Evolutionary conservation across 2,113 vertebrate genomes (phyloP), one percentile per base, ranked within the genome.

Genomic region (Aythya baeri): DNA sequence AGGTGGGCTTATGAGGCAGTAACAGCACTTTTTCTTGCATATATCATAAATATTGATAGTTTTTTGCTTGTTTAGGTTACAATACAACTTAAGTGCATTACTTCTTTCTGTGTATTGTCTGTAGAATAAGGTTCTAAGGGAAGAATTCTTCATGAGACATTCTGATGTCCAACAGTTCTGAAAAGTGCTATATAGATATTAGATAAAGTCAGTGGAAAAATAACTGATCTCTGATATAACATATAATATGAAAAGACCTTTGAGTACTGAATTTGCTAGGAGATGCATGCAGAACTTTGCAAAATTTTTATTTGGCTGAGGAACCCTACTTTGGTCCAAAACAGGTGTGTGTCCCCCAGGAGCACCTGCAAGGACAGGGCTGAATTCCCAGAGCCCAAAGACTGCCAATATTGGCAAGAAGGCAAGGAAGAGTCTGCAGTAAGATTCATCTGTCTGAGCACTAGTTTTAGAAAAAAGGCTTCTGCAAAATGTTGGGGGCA

Each of bases 1-100:
- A 78, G 74, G 92, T 55, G 89, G 25, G 86, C 91, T 93, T 73
- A 38, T 91, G 50, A 89, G 49, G 5, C 86, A 94, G 58, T 11
- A 88, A 79, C 49, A 66, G 54, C 78, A 88, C 57, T 54, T 81
- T 66, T 59, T 31, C 58, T 61, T 62, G 34, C 54, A n/a, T 58
- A 38, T 21, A 59, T 79, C 54, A 75, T 75, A 78, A 84, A 86
- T 68, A 88, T 52, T 80, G 57, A 88, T 41, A 54, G 29, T 6
- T 86, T 86, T 95, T 88, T 74, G 18, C 58, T 75, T 72, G 61
- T 61, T 43, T 93, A 31, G 25, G 52, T 75, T 26, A 25, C 4
- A 34, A 17, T 1, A 36, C 5, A 29, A 12, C 34, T n/a, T 23
- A 32, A 83, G 49, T 9, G n/a, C 65, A 63, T 83, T 80, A 61